Evolutionary conservation across 1,140 invertebrate genomes (phyloP).

Genomic region (Parapsyche elsis): DNA sequence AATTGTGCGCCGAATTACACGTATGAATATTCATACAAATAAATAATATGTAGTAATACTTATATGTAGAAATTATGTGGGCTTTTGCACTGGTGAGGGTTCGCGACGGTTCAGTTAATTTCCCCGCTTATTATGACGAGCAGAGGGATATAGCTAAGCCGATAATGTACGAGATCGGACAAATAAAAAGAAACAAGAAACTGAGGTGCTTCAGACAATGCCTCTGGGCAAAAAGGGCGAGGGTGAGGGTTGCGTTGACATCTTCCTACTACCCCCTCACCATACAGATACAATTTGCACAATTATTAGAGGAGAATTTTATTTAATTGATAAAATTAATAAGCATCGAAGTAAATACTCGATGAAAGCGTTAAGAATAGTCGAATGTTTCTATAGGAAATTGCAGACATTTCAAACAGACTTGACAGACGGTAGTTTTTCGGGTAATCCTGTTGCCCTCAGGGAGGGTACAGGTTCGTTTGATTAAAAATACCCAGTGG

Average conservation of each 20-base stretch:
- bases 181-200: conserved; percentile 56
- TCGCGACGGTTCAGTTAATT: conserved; percentile 49
- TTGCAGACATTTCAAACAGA: background rate
- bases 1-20: background rate
- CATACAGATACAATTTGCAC: background rate
- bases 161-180: conserved; percentile 52
- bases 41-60: background rate
- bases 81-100: background rate
- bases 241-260: conserved; percentile 13
- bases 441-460: background rate
- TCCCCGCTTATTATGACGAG: conserved; percentile 48
- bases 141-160: conserved; percentile 53
- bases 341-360: background rate
- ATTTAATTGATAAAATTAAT: conserved; percentile 4
- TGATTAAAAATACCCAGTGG: conserved; percentile 56
- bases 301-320: conserved; percentile 1
- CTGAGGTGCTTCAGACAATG: conserved; percentile 51
- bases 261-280: conserved; percentile 11
- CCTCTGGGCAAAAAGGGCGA: conserved; percentile 21
- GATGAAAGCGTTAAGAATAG: background rate
- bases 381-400: background rate
- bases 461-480: conserved; percentile 45
- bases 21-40: conserved; percentile 16
- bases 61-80: background rate
- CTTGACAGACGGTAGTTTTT: background rate